These are phyloP conservation scores for Yoshiicerus persimilis DNA, from an alignment of 1,140 invertebrate species.

Conservation along the genomic window DNA sequence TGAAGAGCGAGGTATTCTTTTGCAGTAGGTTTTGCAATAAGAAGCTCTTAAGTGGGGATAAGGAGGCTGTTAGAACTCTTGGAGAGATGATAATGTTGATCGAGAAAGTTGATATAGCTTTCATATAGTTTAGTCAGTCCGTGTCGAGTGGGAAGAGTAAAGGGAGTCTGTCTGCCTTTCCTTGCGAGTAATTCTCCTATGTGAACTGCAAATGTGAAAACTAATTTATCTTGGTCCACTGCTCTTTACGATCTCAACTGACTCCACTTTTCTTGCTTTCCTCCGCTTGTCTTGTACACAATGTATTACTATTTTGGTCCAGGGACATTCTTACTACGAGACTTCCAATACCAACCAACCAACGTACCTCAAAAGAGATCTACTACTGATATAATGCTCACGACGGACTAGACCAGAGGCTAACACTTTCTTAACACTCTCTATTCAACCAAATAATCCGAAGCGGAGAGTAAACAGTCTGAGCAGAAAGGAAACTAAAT, in stretches of 20 bases:
- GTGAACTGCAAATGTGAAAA: constrained; percentile 34
- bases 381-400: too few relatives aligned
- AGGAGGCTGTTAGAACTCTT: constrained; percentile 28
- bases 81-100: constrained; percentile 29
- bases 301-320: constrained; percentile 5
- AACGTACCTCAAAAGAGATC: not conserved
- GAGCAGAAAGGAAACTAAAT: not conserved
- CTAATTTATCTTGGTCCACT: constrained; percentile 41
- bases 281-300: constrained; percentile 9
- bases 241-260: constrained; percentile 33
- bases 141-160: constrained; percentile 19
- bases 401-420: not conserved
- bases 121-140: constrained; percentile 12
- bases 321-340: not conserved
- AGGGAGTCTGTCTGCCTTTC: constrained; percentile 22
- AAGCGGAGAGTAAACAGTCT: constrained; percentile 1
- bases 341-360: not conserved
- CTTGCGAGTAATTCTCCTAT: constrained; percentile 28
- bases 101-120: constrained; percentile 23
- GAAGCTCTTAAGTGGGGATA: constrained; percentile 28
- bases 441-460: constrained; percentile 13
- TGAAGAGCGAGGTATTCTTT: not conserved
- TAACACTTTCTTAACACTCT: constrained; percentile 13
- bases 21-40: constrained; percentile 18
- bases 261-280: constrained; percentile 21